Base-by-base conservation (phyloP, 2,113 vertebrate genomes). In the Arothron firmamentum region DNA sequence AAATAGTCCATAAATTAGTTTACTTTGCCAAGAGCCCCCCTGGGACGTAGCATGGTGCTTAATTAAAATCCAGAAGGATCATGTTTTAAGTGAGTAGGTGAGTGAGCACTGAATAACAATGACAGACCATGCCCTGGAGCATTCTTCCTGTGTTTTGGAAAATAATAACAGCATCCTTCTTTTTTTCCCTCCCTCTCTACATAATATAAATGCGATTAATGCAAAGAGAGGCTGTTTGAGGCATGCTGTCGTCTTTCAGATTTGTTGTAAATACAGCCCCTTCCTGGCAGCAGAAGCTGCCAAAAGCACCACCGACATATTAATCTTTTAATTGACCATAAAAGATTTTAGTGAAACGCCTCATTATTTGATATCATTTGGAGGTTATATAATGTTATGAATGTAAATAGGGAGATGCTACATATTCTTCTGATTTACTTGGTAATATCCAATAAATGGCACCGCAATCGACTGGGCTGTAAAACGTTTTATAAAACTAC, bases 61-160 rank as follows among this genome's bases (percentile, higher is more conserved):
- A 89, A 92, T 92, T 92, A 92, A 91, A 91, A 92, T 91, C 88
- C 89, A 90, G 88, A 87, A 91, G 88, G 88, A 90, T 91, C 89
- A 85, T 87, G 89, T 91, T 92, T 90, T 90, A 92, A 91, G 87
- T 88, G 82, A 49, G 47, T 84, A 90, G 90, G 86, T 90, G 88
- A 90, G 82, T 71, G 68, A 89, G 79, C 78, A 72, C 85, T 79
- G 89, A 90, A 91, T 90, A 90, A 91, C 88, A 90, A 89, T 90
- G 89, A 90, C 88, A 88, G 89, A 91, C 88, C 80, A 80, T 83
- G 83, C 85, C 83, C 85, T 59, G 64, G 79, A 88, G 89, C 85
- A 82, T 85, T 83, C 67, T 60, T 67, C 75, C 57, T 83, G 82
- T 88, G 74, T 85, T 88, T 85, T 88, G 70, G 67, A 81, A 77